Base-by-base conservation (phyloP, 2,888 invertebrate species). In the Netelia fuscicornis region DNA sequence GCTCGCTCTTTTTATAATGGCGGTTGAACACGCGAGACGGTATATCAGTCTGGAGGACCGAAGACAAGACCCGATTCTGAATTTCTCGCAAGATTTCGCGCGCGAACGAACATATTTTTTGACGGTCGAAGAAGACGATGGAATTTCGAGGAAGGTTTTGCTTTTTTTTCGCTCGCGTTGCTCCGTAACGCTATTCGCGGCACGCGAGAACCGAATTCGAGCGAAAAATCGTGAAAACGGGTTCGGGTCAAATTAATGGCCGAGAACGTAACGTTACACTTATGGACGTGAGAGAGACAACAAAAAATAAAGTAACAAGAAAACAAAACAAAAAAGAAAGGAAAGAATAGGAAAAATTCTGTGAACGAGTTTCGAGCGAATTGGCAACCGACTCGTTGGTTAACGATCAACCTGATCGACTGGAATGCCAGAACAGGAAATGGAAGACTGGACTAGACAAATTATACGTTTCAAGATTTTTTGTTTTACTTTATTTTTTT, bases 1-100 rank as follows among this genome's bases (percentile, higher is more conserved):
- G 67, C 56, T 37, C 54, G 67, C 65, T 42, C 76, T 25, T 30
- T 30, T 20, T 58, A 37, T 80, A 80, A 80, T 80, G 65, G 80
- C 37, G n/a, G 25, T 1, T 11, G 10, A 60, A 58, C 80, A 80
- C 80, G 80, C 80, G 80, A 80, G 56, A 30, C 30, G 6, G n/a
- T 74, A 81, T 30, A 77, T 81, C 74, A 68, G 30, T 10, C 42
- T 48, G 42, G 68, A 68, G 60, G 64, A 37, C 2, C 37, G 8
- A 56, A 82, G 62, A 54, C 58, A 60, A 64, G 9, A 25, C n/a
- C 60, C 56, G 60, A 60, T 20, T 70, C 62, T 13, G 17, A 10
- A 20, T 25, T 52, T 68, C 60, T 2, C 11, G 52, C 25, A 48
- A 67, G 23, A n/a, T 70, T 52, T 54, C 20, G 17, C n/a, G 11